These are phyloP conservation scores for Hirtodrosophila duncani DNA, from an alignment of 2,888 invertebrate species.

Conservation along the genomic window DNA sequence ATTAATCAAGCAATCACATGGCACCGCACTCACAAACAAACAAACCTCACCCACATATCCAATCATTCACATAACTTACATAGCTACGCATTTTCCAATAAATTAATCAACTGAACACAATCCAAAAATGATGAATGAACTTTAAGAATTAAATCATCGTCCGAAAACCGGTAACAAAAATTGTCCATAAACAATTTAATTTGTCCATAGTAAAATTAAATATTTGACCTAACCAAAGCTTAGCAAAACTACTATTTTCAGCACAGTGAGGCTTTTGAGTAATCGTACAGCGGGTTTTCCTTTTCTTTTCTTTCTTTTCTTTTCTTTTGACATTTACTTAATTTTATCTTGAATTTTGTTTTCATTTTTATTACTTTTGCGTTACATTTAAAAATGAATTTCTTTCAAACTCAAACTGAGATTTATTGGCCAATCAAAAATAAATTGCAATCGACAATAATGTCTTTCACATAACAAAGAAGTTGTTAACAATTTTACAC, in stretches of 20 bases:
- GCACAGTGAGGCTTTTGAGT: conserved; percentile 17
- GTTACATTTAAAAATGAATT: conserved; percentile 72
- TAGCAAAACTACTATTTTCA: conserved; percentile 16
- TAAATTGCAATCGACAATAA: conserved; percentile 20
- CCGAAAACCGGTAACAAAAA: too few species aligned
- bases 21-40: conserved; percentile 49
- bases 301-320: not conserved
- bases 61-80: conserved; percentile 25
- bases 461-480: conserved; percentile 34
- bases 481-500: conserved; percentile 51
- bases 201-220: conserved; percentile 6
- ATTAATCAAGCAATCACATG: conserved; percentile 32
- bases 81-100: conserved; percentile 27
- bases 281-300: conserved; percentile 29
- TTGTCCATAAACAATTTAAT: conserved; percentile 6
- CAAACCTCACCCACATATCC: conserved; percentile 21
- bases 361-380: conserved; percentile 18
- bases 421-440: conserved; percentile 56
- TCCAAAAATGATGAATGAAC: too few species aligned
- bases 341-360: conserved; percentile 11
- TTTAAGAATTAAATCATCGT: too few species aligned
- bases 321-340: not conserved
- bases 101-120: too few species aligned
- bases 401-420: conserved; percentile 74
- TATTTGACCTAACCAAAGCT: too few species aligned